Percentiles rank a stretch among this genome's conserved stretches.
Conservation (phyloP, 2,113 vertebrate genomes). For the Entosphenus tridentatus region DNA sequence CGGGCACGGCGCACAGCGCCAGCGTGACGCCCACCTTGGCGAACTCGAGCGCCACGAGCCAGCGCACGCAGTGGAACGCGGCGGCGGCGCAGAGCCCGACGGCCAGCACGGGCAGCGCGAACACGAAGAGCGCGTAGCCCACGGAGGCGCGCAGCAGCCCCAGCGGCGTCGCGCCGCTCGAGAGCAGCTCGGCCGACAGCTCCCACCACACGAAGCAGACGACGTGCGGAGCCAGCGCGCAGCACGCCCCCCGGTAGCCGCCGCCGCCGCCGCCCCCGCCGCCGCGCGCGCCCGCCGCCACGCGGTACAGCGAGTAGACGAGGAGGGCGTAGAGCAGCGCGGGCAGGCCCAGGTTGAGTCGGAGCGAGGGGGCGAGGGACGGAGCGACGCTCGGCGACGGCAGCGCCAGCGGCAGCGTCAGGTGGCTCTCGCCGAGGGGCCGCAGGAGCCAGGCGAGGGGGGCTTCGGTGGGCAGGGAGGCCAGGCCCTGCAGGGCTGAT, state of each 20-base stretch:
- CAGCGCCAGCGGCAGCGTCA: too few relatives aligned
- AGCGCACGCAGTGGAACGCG: conserved; percentile 39
- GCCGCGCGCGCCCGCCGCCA: conserved; percentile 52
- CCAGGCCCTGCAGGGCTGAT: too few relatives aligned
- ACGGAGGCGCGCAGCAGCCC: conserved; percentile 62
- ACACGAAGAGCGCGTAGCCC: conserved; percentile 76
- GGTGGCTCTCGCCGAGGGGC: too few relatives aligned
- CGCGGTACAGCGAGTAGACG: conserved; percentile 56
- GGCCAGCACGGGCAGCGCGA: conserved; percentile 50
- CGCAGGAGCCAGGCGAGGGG: too few relatives aligned
- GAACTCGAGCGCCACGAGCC: conserved; percentile 57
- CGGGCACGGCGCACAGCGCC: conserved; percentile 9
- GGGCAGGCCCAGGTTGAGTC: conserved; percentile 51
- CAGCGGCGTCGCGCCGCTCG: conserved; percentile 31
- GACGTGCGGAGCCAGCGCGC: conserved; percentile 71
- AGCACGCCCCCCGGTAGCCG: conserved; percentile 61
- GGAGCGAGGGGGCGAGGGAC: conserved; percentile 23
- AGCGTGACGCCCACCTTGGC: conserved; percentile 51
- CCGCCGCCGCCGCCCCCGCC: conserved; percentile 64
- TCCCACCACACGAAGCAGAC: conserved; percentile 98
- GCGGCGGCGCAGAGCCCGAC: conserved; percentile 39
- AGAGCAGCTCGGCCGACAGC: conserved; percentile 46
- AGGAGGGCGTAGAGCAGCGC: conserved; percentile 58
- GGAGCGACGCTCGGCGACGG: too few relatives aligned
- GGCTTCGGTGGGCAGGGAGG: too few relatives aligned